These are phyloP conservation scores for Acrocyrtus sp. DNA, from an alignment of 2,888 invertebrate species.

Conservation along the genomic window DNA sequence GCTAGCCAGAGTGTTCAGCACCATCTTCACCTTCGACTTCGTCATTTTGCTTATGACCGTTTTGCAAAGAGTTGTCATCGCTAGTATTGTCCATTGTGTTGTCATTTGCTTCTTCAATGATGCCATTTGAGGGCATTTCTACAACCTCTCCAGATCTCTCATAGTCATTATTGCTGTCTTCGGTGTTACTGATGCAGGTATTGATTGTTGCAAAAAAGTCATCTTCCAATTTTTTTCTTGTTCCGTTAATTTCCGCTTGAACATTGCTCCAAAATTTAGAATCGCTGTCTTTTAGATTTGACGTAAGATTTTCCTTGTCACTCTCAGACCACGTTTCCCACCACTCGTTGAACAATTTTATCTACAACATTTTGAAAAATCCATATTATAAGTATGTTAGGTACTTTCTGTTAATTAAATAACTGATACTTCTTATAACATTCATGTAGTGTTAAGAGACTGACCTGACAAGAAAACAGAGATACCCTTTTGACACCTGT, in stretches of 20 bases:
- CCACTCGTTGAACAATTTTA: slow-evolving; percentile 63
- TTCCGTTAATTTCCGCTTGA: slow-evolving; percentile 58
- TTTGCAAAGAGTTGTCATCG: too few species aligned
- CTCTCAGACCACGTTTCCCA: slow-evolving; percentile 56
- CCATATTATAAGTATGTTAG: neutral
- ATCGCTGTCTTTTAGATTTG: slow-evolving; percentile 52
- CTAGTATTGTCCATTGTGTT: too few species aligned
- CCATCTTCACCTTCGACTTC: too few species aligned
- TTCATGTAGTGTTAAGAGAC: too few species aligned
- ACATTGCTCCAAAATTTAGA: slow-evolving; percentile 59
- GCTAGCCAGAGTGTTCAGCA: too few species aligned
- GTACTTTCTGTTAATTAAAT: neutral
- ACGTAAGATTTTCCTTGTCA: slow-evolving; percentile 51
- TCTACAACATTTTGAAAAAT: slow-evolving; percentile 41
- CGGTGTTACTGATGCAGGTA: too few species aligned
- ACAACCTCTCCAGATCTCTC: too few species aligned
- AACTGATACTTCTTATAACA: neutral
- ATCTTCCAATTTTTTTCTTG: slow-evolving; percentile 55
- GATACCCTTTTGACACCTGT: slow-evolving; percentile 55
- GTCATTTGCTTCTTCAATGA: too few species aligned
- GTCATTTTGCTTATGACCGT: too few species aligned
- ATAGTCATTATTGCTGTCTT: too few species aligned
- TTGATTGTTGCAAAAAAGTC: slow-evolving; percentile 49
- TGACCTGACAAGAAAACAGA: slow-evolving; percentile 62
- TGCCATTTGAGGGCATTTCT: too few species aligned